A percentile compares a stretch with the other conserved stretches of the same genome.
These are phyloP conservation scores for Drosophila limbata DNA, from an alignment of 2,888 invertebrate genomes.

Conservation along the genomic window DNA sequence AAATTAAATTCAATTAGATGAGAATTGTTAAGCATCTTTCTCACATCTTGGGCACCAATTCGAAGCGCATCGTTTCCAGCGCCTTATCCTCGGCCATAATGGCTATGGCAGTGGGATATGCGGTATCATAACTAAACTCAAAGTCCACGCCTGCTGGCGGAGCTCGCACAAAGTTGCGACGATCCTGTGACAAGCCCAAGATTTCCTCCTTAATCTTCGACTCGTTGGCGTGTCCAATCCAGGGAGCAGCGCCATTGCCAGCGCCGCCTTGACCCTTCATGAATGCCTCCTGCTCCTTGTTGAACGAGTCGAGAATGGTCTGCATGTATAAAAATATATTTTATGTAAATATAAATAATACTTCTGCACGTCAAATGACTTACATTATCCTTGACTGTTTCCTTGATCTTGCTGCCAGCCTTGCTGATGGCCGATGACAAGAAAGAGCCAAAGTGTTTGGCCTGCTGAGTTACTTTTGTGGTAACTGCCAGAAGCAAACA, in stretches of 20 bases:
- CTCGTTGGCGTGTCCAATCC: slow-evolving; percentile 98
- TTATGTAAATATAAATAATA: not conserved
- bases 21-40: slow-evolving; percentile 76
- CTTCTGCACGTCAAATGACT: slow-evolving; percentile 84
- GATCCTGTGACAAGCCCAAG: slow-evolving; percentile 97
- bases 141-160: slow-evolving; percentile 98
- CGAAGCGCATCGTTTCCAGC: slow-evolving; percentile 99
- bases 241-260: slow-evolving; percentile 92
- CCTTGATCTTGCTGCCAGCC: slow-evolving; percentile 98
- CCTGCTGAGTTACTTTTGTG: slow-evolving; percentile 94
- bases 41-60: slow-evolving; percentile 99
- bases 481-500: slow-evolving; percentile 88
- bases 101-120: slow-evolving; percentile 96
- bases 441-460: slow-evolving; percentile 96
- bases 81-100: slow-evolving; percentile 98
- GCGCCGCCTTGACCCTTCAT: slow-evolving; percentile 92
- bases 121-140: slow-evolving; percentile 96
- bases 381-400: slow-evolving; percentile 98
- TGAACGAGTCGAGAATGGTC: slow-evolving; percentile 98
- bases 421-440: slow-evolving; percentile 98
- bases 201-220: slow-evolving; percentile 97
- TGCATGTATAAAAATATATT: slow-evolving; percentile 84
- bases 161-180: slow-evolving; percentile 98
- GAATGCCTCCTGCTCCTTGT: slow-evolving; percentile 98
- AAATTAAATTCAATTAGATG: not conserved